Base-by-base conservation (phyloP, 2,888 invertebrate genomes). In the Agrotis exclamationis region DNA sequence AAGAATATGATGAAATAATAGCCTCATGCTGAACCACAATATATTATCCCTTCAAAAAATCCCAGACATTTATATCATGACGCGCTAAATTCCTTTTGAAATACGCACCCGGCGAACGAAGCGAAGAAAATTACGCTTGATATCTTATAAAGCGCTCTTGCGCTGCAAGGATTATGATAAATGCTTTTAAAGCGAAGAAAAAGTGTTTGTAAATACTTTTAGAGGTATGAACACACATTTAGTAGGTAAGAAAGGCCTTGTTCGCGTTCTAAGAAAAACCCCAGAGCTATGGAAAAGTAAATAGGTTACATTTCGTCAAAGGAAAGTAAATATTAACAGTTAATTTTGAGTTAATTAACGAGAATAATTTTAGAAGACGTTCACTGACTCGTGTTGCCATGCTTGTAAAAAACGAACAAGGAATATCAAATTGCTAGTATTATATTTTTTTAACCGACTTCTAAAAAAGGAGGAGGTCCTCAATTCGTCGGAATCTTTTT, bases 81-180 rank as follows among this genome's bases (percentile, higher is more conserved):
- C 62, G 13, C 28, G 33, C 20, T n/a, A 65, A 47, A 69, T 62
- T 74, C 48, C 33, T n/a, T 80, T 60, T 76, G 65, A 76, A 63
- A 75, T 59, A 48, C 59, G 11, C 56, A 50, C 22, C 18, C 18
- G 20, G 74, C 44, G 53, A 64, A 64, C n/a, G 51, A 11, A 24
- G 47, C 28, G n/a, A 48, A 28, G 60, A 64, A 75, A 57, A 75
- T 54, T 28, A n/a, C 47, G 54, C 45, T 51, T 48, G 48, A 79
- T 78, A 60, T 74, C 45, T 28, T 62, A 59, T 16, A 53, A 51
- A 39, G 47, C 24, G n/a, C 39, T 22, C 22, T 65, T 24, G 20
- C 50, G 16, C 54, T 24, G 70, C 59, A 80, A 65, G 48, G 81
- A 80, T 80, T 80, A 76, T 80, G 65, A 47, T 70, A 70, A 79